Evolutionary conservation across 2,888 invertebrate genomes (phyloP), one percentile per base, ranked within the genome.

Genomic region (Lasioglossum lativentre): DNA sequence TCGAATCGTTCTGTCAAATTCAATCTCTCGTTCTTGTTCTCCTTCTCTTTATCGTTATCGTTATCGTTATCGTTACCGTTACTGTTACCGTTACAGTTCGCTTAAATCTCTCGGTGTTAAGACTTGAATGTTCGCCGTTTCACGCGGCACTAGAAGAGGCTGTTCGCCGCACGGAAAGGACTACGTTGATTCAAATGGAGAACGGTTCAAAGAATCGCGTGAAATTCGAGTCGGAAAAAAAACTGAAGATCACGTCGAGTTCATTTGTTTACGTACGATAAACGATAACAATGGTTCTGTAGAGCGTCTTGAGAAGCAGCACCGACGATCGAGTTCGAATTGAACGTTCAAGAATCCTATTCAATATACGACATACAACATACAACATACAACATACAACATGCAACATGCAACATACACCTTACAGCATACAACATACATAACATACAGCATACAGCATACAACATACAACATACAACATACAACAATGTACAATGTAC

Each of bases 1-100:
- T 78, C n/a, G 52, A 14, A 47, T 63, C 16, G 23, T 59, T 47
- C 30, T 82, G 38, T 30, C 42, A 16, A 6, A 38, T 83, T 75
- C 23, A 19, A 19, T 63, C 63, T 16, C 14, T 56, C 56, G 56
- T 56, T 56, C n/a, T 56, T n/a, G 12, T n/a, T 56, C n/a, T 56
- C 0, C 23, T 52, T 52, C 23, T n/a, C 52, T 2, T 63, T 30
- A 4, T 30, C 59, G 4, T 63, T 30, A 27, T 16, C 63, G 27
- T 59, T 27, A n/a, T 14, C 59, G 59, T 27, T 27, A 27, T 0
- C 59, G 27, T 56, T 12, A 6, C 1, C 56, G 56, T n/a, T 56
- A 10, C 10, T n/a, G n/a, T 56, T n/a, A 4, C 4, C n/a, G 56
- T 10, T n/a, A n/a, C 1, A n/a, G n/a, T 42, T 70, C 23, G 27